Evolutionary conservation across 2,797 vertebrate genomes (phyloP), one percentile per base, ranked within the genome.

Genomic region (Sebastes dallii): DNA sequence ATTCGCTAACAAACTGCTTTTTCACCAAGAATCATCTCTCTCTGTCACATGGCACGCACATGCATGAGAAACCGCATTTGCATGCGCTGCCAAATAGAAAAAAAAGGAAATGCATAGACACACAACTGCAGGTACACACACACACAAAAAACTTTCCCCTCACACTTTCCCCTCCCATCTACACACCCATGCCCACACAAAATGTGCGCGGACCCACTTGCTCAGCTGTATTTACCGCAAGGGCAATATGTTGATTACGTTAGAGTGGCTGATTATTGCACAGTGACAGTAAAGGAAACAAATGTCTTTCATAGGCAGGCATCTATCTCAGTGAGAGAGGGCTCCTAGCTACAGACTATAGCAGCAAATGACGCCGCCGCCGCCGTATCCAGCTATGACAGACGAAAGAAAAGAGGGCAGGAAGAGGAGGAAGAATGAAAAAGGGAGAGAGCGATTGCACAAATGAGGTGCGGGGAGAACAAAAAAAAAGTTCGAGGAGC

Each of bases 1-100:
- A 96, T 96, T 96, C 91, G 95, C 94, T 95, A 95, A 96, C 94
- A 96, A 96, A 96, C 93, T 93, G 93, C 92, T 94, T 95, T 94
- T 93, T 93, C 89, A 93, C 91, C 89, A 89, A 90, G 91, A 95
- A 93, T 90, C 92, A 92, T 94, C 93, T 94, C 88, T 94, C 91
- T 94, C 90, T 86, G 90, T 94, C 91, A 90, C 90, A 92, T 88
- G 92, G 90, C 88, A 64, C 68, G 84, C 77, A 75, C 78, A 85
- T 85, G 75, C 84, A 86, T 34, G 77, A 81, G 78, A 79, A 85
- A 70, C 72, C 13, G 60, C 81, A 71, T 79, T 82, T 64, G 46
- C 60, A 68, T 56, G 66, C 32, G 13, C 72, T 72, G 78, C 81
- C 87, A 86, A 87, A 82, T 46, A 29, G 46, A 42, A 25, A 62